These are phyloP conservation scores for Platichthys stellatus DNA, from an alignment of 2,113 vertebrate species.

Conservation along the genomic window DNA sequence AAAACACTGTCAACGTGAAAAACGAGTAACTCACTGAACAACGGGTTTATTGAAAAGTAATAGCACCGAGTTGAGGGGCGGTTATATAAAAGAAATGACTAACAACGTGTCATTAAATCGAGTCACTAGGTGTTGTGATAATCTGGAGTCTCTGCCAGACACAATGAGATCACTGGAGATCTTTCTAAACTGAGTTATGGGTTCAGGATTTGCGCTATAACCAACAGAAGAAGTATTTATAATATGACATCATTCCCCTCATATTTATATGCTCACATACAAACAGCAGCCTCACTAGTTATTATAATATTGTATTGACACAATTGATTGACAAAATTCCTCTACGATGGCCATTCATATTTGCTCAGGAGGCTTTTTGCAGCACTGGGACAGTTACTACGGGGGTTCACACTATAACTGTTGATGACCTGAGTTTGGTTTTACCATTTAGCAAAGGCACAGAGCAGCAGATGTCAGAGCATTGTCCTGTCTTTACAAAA, in stretches of 20 bases:
- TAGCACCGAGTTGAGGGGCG: conserved; percentile 19
- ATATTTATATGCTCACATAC: too few species aligned
- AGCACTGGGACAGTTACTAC: neutral
- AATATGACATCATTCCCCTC: too few species aligned
- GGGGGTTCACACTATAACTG: neutral
- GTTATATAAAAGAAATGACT: conserved; percentile 11
- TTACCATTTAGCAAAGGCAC: neutral
- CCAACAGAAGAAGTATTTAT: neutral
- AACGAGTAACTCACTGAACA: conserved; percentile 11
- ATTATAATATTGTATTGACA: neutral
- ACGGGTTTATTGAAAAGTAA: conserved; percentile 7
- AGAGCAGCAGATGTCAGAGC: neutral
- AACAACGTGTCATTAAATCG: conserved; percentile 26
- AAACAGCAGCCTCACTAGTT: too few species aligned
- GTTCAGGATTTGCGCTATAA: neutral
- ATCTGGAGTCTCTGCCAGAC: conserved; percentile 2
- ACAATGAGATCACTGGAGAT: conserved; percentile 7
- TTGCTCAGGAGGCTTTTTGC: neutral
- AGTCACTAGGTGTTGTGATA: conserved; percentile 21
- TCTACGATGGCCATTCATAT: too few species aligned
- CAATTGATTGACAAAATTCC: too few species aligned
- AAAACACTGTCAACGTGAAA: conserved; percentile 34
- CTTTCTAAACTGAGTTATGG: neutral
- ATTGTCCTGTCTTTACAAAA: neutral
- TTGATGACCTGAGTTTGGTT: neutral